These are phyloP conservation scores for Diaprepes abbreviatus DNA, from an alignment of 2,888 invertebrate species.

Conservation along the genomic window DNA sequence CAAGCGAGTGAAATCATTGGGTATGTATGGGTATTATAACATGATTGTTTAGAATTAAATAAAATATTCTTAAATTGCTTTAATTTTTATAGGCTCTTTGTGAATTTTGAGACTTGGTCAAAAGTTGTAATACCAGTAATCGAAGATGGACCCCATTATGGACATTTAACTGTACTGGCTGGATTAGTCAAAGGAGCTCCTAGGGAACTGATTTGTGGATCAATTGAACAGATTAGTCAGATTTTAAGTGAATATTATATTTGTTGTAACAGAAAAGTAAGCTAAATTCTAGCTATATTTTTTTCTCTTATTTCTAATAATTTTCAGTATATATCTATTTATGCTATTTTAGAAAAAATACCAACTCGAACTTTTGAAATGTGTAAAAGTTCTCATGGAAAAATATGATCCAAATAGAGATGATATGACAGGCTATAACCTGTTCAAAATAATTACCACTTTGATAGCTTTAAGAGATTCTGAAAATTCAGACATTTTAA, in stretches of 20 bases:
- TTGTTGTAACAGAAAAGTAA: slow-evolving; percentile 74
- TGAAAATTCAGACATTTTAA: slow-evolving; percentile 56
- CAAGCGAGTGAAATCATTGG: slow-evolving; percentile 81
- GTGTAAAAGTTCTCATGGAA: slow-evolving; percentile 61
- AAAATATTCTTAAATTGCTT: not conserved
- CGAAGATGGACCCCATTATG: slow-evolving; percentile 70
- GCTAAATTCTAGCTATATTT: not conserved
- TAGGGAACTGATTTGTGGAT: slow-evolving; percentile 66
- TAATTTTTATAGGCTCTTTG: slow-evolving; percentile 73
- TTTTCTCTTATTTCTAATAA: not conserved
- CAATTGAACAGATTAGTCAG: slow-evolving; percentile 72
- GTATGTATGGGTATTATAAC: too few relatives aligned
- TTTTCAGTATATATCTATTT: too few relatives aligned
- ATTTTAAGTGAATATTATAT: slow-evolving; percentile 74
- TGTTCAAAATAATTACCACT: slow-evolving; percentile 63
- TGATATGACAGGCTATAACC: slow-evolving; percentile 51
- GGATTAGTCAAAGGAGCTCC: slow-evolving; percentile 75
- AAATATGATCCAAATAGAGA: slow-evolving; percentile 47
- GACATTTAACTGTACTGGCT: slow-evolving; percentile 74
- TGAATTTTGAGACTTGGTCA: slow-evolving; percentile 78
- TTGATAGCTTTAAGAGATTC: slow-evolving; percentile 61
- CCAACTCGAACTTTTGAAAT: slow-evolving; percentile 73
- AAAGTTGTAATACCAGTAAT: slow-evolving; percentile 76
- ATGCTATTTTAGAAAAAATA: slow-evolving; percentile 68
- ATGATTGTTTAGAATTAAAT: too few relatives aligned